A percentile compares a stretch with the other conserved stretches of the same genome.
Conservation (phyloP, 2,888 invertebrate genomes). For the Torymus texanus region DNA sequence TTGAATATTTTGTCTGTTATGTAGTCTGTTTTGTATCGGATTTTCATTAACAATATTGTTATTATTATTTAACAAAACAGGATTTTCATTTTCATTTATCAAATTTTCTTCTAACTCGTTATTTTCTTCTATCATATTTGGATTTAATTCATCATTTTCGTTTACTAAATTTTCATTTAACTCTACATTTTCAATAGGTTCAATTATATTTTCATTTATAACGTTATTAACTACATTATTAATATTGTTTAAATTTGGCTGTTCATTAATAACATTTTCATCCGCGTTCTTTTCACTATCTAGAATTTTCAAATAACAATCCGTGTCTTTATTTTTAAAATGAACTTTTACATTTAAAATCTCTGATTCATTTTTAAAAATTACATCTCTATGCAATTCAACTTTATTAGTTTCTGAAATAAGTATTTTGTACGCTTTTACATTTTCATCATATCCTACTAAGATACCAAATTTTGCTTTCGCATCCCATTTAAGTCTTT, state of each 20-base stretch:
- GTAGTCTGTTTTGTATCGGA: too few species aligned
- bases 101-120: too few species aligned
- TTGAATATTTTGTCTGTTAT: too few species aligned
- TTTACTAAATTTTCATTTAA: not conserved
- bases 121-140: not conserved
- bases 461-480: conserved; percentile 51
- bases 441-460: conserved; percentile 44
- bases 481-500: conserved; percentile 52
- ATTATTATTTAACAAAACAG: too few species aligned
- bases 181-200: not conserved
- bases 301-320: not conserved
- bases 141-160: not conserved
- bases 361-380: conserved; percentile 36
- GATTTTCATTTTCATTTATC: too few species aligned
- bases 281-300: not conserved
- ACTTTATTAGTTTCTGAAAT: conserved; percentile 42
- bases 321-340: not conserved
- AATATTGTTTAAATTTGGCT: not conserved
- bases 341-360: not conserved
- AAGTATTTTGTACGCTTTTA: conserved; percentile 57
- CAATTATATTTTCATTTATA: not conserved
- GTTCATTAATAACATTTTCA: not conserved
- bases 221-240: not conserved
- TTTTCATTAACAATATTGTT: too few species aligned
- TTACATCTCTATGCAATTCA: conserved; percentile 51